These are phyloP conservation scores for Monopis laevigella DNA, from an alignment of 2,888 invertebrate genomes.

Conservation along the genomic window DNA sequence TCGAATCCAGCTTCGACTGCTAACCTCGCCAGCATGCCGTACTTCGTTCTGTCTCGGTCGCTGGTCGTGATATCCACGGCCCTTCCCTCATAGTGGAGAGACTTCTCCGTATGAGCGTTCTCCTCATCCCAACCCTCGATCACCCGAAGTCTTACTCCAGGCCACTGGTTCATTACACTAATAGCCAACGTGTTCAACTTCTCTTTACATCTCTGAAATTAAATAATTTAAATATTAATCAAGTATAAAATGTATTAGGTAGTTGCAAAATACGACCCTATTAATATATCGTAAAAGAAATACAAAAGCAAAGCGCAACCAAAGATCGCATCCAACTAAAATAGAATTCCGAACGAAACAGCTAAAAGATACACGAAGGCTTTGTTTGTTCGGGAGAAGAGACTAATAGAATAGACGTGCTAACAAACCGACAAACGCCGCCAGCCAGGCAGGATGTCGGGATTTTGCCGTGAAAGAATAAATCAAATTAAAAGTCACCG, in stretches of 20 bases:
- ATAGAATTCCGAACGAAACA: conserved; percentile 10
- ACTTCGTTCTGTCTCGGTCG: conserved; percentile 91
- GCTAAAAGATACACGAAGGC: conserved; percentile 33
- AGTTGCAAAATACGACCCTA: no score
- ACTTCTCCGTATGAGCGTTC: conserved; percentile 78
- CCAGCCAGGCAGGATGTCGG: conserved; percentile 48
- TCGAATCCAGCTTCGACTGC: conserved; percentile 98
- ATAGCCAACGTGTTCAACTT: conserved; percentile 93
- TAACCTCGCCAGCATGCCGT: conserved; percentile 94
- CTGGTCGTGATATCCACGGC: conserved; percentile 97
- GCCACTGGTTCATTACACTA: conserved; percentile 98
- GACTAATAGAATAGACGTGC: conserved; percentile 53
- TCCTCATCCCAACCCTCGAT: conserved; percentile 97
- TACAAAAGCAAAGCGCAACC: no score
- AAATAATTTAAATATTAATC: conserved; percentile 13
- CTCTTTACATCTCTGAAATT: conserved; percentile 93
- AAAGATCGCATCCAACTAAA: no score
- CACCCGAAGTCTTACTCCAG: conserved; percentile 90
- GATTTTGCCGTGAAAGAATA: conserved; percentile 56
- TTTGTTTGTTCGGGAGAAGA: conserved; percentile 51
- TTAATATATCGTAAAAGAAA: no score
- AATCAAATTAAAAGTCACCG: conserved; percentile 60
- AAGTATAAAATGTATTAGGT: neutral
- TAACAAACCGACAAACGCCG: conserved; percentile 56
- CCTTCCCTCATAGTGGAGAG: conserved; percentile 95